phyloP scores from a whole-genome alignment of 2,888 invertebrate genomes.

The Margaritifera margaritifera region DNA sequence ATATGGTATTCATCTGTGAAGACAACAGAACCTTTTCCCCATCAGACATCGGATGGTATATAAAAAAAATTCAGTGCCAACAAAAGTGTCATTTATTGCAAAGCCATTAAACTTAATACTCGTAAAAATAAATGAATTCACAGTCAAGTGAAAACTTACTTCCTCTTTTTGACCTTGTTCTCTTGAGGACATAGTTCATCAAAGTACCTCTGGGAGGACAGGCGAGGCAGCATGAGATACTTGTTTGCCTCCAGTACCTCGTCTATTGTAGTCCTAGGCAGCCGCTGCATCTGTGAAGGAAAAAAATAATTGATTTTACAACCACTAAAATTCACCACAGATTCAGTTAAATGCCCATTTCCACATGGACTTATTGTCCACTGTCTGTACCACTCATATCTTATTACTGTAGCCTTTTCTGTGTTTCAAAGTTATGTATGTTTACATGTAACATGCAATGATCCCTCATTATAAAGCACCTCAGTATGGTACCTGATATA shows the following conservation, averaged over 20 bases:
- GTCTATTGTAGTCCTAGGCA: conserved; percentile 89
- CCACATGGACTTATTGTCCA: too few species aligned
- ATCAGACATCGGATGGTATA: too few species aligned
- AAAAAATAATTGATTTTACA: background rate
- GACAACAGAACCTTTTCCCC: too few species aligned
- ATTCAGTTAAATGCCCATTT: too few species aligned
- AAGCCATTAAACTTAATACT: too few species aligned
- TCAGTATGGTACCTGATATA: too few species aligned
- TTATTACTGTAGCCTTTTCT: background rate
- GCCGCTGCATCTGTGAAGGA: conserved; percentile 82
- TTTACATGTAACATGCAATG: background rate
- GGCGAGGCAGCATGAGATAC: conserved; percentile 87
- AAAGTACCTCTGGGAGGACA: conserved; percentile 90
- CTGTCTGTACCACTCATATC: background rate
- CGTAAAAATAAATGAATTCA: too few species aligned
- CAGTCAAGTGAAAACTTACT: conserved; percentile 36
- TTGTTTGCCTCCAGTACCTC: conserved; percentile 92
- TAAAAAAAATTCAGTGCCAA: too few species aligned
- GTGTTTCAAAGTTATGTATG: background rate
- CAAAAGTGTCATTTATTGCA: background rate
- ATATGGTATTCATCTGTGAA: too few species aligned
- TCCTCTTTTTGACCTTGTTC: conserved; percentile 53
- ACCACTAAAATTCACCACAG: too few species aligned
- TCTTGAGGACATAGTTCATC: conserved; percentile 89
- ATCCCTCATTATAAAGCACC: background rate